A percentile compares a stretch with the other conserved stretches of the same genome.
Evolutionary conservation across 2,888 invertebrate species (phyloP).

Genomic region (Drymonia ruficornis): DNA sequence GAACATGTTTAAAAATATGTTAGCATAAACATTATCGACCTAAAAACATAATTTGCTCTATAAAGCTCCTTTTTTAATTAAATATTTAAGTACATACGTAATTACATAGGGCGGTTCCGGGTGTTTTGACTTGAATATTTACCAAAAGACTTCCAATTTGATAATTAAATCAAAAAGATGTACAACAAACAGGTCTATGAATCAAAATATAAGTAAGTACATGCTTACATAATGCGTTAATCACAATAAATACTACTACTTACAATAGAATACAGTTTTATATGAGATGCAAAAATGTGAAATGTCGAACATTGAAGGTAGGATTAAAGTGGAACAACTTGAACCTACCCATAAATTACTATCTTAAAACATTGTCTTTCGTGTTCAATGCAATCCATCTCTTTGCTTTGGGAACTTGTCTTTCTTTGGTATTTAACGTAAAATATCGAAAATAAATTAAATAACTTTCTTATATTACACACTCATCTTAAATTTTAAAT

Average conservation of each 20-base stretch:
- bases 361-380: neutral
- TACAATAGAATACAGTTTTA: neutral
- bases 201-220: conserved; percentile 13
- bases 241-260: too few relatives aligned
- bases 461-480: conserved; percentile 26
- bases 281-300: neutral
- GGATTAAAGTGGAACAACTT: neutral
- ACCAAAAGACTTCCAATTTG: conserved; percentile 10
- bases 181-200: conserved; percentile 10
- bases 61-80: too few relatives aligned
- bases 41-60: too few relatives aligned
- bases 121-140: neutral
- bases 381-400: conserved; percentile 8
- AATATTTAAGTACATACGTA: too few relatives aligned
- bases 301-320: neutral
- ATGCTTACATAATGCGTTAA: neutral
- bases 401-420: conserved; percentile 11
- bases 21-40: too few relatives aligned
- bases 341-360: neutral
- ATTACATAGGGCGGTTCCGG: too few relatives aligned
- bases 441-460: conserved; percentile 10
- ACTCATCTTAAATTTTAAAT: conserved; percentile 48
- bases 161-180: conserved; percentile 19
- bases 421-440: conserved; percentile 20
- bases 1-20: neutral